Base-by-base conservation (phyloP, 2,888 invertebrate species). In the Tryphoninae sp. region DNA sequence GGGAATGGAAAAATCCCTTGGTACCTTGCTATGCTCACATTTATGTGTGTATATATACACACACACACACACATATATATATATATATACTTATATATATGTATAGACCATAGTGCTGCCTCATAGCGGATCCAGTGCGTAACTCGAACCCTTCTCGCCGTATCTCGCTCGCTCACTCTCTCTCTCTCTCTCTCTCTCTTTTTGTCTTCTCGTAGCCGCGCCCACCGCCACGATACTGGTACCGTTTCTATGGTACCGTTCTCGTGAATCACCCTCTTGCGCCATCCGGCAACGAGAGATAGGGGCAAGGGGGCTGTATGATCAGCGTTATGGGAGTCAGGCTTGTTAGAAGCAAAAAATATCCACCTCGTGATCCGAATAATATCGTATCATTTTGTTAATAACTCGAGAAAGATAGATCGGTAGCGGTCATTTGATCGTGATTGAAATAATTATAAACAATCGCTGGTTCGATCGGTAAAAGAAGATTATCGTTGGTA, bases 211-310 rank as follows among this genome's bases (percentile, higher is more conserved):
- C 45, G 40, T 22, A 58, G 73, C 79, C 79, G 76, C 84, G 81
- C 79, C 81, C 81, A 82, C 82, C 64, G 78, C 83, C 64, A 76
- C 65, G 33, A 80, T 76, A 85, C 88, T 87, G 90, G 89, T 90
- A 90, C 90, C 90, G 90, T 90, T 90, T 90, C 90, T 90, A 90
- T 90, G 91, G 91, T 90, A 90, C 90, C 90, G 90, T 89, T 89
- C 88, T 87, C 86, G 86, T 86, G 88, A 89, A 89, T 90, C 90
- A 90, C 88, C 89, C 88, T 87, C 88, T 84, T 78, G 71, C 68
- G n/a, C 69, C 33, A 33, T 33, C 33, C 33, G 33, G 33, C 33
- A 6, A 33, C 6, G 33, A 19, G 19, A 19, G 19, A n/a, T n/a
- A 51, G 22, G 51, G 65, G 72, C 78, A 49, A 45, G 1, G 58